Base-by-base conservation (phyloP, 2,888 invertebrate genomes). In the Antitype chi region DNA sequence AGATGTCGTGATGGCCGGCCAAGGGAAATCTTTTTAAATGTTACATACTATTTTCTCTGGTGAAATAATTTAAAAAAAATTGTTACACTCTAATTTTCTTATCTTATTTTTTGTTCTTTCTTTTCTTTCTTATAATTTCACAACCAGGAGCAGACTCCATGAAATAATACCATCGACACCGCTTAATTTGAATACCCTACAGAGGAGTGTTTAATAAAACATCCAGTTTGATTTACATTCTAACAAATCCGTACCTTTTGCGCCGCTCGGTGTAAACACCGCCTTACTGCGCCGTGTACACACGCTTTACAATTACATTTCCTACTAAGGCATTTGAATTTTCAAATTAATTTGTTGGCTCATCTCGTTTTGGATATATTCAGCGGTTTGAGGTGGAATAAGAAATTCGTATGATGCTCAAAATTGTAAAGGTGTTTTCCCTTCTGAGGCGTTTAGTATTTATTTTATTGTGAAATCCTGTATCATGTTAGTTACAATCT, bases 161-260 rank as follows among this genome's bases (percentile, higher is more conserved):
- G 84, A 64, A 67, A 74, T 11, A 70, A 15, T 81, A 92, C 79
- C 94, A 85, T 90, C 90, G 89, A 92, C 93, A 94, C 94, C 94
- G 94, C 95, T 95, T 96, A 95, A 96, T 96, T 96, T 96, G 95
- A 96, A 96, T 96, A 96, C 94, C 94, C 93, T 93, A 94, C 95
- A 92, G 92, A 90, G 91, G 93, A 94, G 94, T 95, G 96, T 96
- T 96, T 96, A 96, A 96, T 96, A 96, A 96, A 96, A 96, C 96
- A 96, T 95, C 94, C 93, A 93, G 92, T 95, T 96, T 95, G 96
- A 96, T 96, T 96, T 96, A 96, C 95, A 95, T 95, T 91, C 91
- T 92, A 91, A 93, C 94, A 95, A 95, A 95, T 95, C 95, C 93
- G 94, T 95, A 96, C 96, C 96, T 96, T 95, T 93, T 93, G 92